Evolutionary conservation across 2,888 invertebrate species (phyloP).

Genomic region (Clunio marinus): DNA sequence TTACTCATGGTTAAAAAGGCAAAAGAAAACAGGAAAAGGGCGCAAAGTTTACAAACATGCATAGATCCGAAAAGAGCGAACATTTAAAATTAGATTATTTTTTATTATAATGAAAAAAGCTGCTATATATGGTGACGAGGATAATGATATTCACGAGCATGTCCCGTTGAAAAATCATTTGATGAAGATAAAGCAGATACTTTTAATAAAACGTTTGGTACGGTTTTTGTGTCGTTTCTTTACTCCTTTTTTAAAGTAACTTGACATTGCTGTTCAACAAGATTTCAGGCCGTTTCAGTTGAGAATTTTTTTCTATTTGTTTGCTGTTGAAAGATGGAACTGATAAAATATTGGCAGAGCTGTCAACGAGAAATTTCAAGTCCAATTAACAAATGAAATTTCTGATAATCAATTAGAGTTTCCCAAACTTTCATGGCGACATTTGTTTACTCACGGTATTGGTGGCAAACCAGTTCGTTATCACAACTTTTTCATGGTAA

Average conservation of each 20-base stretch:
- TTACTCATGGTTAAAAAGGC: neutral
- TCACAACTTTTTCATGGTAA: neutral
- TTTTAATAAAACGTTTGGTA: neutral
- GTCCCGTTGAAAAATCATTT: slow-evolving; percentile 37
- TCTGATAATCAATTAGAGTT: neutral
- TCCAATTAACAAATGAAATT: neutral
- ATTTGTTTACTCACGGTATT: neutral
- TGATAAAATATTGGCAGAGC: slow-evolving; percentile 5
- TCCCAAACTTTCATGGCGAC: neutral
- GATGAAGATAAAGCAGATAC: slow-evolving; percentile 39
- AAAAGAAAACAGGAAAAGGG: neutral
- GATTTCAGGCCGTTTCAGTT: neutral
- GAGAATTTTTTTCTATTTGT: neutral
- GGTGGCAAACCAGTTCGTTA: neutral
- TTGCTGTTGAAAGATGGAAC: neutral
- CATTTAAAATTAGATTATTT: slow-evolving; percentile 36
- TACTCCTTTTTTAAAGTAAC: neutral
- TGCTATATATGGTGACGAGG: slow-evolving; percentile 27
- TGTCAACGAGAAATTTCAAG: neutral
- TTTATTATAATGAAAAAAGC: slow-evolving; percentile 33
- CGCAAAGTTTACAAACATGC: slow-evolving; percentile 1
- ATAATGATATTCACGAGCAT: slow-evolving; percentile 39
- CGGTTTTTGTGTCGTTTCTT: neutral
- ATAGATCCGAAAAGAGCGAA: neutral
- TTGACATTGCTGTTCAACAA: neutral